phyloP scores from a whole-genome alignment of 2,888 invertebrate species.

The Caradrina kadenii region DNA sequence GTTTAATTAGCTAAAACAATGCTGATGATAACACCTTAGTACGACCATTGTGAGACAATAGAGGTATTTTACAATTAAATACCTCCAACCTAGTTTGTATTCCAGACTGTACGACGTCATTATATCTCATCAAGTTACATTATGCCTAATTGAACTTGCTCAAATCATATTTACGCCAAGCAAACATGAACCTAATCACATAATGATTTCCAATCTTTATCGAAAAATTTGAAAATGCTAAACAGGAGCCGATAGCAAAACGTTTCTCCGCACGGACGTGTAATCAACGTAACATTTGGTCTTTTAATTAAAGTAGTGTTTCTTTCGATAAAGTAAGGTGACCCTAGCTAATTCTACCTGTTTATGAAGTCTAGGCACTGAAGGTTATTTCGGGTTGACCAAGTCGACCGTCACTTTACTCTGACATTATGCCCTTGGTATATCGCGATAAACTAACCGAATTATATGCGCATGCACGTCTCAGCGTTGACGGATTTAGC shows the following conservation, averaged over 20 bases:
- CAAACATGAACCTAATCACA: constrained; percentile 22
- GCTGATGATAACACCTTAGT: neutral
- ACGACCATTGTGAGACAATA: neutral
- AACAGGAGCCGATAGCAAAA: constrained; percentile 35
- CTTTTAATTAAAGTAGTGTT: constrained; percentile 40
- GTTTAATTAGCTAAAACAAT: constrained; percentile 10
- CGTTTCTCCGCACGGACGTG: constrained; percentile 12
- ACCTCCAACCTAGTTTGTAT: neutral
- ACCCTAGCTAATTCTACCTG: constrained; percentile 63
- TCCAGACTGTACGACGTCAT: neutral
- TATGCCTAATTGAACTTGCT: neutral
- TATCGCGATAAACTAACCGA: constrained; percentile 42
- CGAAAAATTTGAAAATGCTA: constrained; percentile 25
- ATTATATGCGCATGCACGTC: constrained; percentile 44
- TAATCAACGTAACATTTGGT: constrained; percentile 37
- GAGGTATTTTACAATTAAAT: neutral
- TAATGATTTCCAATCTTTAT: constrained; percentile 45
- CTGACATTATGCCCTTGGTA: constrained; percentile 59
- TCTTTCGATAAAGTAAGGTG: constrained; percentile 59
- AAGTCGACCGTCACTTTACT: constrained; percentile 40
- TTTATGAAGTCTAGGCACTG: constrained; percentile 50
- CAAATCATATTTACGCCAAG: constrained; percentile 14
- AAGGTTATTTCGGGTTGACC: constrained; percentile 54
- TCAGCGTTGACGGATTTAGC: constrained; percentile 26
- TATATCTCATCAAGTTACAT: neutral